A percentile compares a stretch with the other conserved stretches of the same genome.
phyloP scores from a whole-genome alignment of 2,113 vertebrate species.

The Psephotus haematonotus region DNA sequence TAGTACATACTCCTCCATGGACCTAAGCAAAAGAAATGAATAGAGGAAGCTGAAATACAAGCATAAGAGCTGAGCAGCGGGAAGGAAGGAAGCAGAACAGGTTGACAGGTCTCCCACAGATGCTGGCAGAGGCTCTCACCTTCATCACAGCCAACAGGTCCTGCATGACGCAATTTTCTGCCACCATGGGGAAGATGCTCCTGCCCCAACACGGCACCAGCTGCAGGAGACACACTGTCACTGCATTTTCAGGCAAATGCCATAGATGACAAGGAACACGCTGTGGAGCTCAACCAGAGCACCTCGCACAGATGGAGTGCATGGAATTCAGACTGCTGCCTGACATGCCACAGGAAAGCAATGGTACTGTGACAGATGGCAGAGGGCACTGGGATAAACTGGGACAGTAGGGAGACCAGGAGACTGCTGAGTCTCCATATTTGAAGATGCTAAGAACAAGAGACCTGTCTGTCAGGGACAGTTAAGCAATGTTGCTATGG shows the following conservation, averaged over 20 bases:
- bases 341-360: background rate
- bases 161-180: background rate
- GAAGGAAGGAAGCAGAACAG: background rate
- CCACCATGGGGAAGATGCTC: background rate
- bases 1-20: rapidly evolving
- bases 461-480: background rate
- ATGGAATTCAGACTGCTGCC: background rate
- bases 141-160: background rate
- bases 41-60: background rate
- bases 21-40: background rate
- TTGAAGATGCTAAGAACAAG: background rate
- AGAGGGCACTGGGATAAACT: background rate
- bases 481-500: background rate
- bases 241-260: background rate
- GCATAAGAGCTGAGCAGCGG: rapidly evolving
- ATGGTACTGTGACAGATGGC: background rate
- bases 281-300: background rate
- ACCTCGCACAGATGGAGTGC: background rate
- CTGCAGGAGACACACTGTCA: background rate
- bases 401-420: background rate
- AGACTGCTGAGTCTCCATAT: background rate
- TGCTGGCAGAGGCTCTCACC: background rate
- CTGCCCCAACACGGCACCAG: background rate
- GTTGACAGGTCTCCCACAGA: background rate
- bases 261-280: background rate